These are phyloP conservation scores for Taeniopygia guttata DNA, from an alignment of 2,797 vertebrate species.

Conservation along the genomic window DNA sequence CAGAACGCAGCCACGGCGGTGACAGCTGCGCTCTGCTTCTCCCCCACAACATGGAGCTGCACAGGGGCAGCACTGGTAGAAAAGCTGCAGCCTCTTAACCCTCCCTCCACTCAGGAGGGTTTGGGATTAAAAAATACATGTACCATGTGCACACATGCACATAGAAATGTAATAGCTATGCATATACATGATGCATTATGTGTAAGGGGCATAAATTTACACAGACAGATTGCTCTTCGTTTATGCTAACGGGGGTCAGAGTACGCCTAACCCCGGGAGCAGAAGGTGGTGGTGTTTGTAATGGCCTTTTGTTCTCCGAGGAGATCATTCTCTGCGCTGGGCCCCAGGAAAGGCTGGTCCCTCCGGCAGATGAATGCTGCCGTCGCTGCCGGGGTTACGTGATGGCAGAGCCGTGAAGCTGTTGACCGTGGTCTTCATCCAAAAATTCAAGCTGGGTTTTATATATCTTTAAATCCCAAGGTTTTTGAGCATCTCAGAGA, in stretches of 20 bases:
- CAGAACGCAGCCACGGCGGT: neutral
- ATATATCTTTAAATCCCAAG: neutral
- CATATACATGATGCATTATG: slow-evolving; percentile 1
- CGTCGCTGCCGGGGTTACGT: neutral
- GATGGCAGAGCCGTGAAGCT: neutral
- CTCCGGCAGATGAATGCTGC: neutral
- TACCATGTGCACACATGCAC: neutral
- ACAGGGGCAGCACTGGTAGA: neutral
- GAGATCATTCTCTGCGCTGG: slow-evolving; percentile 44
- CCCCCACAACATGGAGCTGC: neutral
- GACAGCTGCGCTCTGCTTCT: slow-evolving; percentile 53
- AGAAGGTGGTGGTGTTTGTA: slow-evolving; percentile 67
- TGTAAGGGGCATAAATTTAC: slow-evolving; percentile 37
- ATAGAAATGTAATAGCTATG: neutral
- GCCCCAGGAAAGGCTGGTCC: slow-evolving; percentile 26
- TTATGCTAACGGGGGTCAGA: slow-evolving; percentile 63
- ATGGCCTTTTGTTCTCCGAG: slow-evolving; percentile 53
- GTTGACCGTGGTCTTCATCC: slow-evolving; percentile 50
- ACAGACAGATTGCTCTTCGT: slow-evolving; percentile 48
- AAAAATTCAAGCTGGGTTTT: slow-evolving; percentile 1
- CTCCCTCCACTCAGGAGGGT: neutral
- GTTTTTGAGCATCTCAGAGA: neutral
- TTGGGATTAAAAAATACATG: neutral
- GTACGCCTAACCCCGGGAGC: slow-evolving; percentile 55
- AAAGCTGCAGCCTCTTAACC: neutral